Evolutionary conservation across 23 tunicate species (phyloP).

Genomic region (Trididemnum clinides): DNA sequence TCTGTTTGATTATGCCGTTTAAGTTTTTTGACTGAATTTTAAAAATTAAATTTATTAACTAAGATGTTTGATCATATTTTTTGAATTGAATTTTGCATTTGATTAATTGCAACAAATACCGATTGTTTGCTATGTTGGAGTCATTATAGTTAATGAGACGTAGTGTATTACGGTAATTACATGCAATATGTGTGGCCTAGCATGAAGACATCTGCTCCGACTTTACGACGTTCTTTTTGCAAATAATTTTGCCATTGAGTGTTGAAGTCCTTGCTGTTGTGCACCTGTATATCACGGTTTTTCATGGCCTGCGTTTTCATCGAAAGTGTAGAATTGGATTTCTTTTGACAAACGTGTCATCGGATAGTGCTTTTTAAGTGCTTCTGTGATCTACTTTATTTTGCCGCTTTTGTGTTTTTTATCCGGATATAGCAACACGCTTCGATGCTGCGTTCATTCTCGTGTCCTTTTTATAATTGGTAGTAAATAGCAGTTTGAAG

Average conservation of each 20-base stretch:
- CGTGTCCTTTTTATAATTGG: neutral
- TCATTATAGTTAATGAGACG: neutral
- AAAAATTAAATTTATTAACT: too few species aligned
- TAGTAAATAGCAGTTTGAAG: neutral
- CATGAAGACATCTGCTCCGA: neutral
- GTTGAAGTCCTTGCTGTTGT: too few species aligned
- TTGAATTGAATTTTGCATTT: too few species aligned
- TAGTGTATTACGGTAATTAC: neutral
- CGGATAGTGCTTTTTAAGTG: neutral
- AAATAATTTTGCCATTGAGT: too few species aligned
- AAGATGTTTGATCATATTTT: too few species aligned
- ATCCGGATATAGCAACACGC: conserved; percentile 5
- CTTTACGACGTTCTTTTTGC: too few species aligned
- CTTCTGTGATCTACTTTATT: neutral
- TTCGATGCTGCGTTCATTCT: neutral
- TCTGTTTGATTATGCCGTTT: neutral
- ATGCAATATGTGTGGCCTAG: conserved; percentile 1
- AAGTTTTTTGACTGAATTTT: neutral
- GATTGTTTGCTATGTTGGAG: too few species aligned
- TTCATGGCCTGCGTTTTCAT: too few species aligned
- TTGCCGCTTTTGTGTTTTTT: neutral
- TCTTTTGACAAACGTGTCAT: neutral
- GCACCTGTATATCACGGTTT: too few species aligned
- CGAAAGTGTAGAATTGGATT: too few species aligned
- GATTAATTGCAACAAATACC: too few species aligned